Evolutionary conservation across 2,113 vertebrate genomes (phyloP).

Genomic region (Elaphurus davidianus): DNA sequence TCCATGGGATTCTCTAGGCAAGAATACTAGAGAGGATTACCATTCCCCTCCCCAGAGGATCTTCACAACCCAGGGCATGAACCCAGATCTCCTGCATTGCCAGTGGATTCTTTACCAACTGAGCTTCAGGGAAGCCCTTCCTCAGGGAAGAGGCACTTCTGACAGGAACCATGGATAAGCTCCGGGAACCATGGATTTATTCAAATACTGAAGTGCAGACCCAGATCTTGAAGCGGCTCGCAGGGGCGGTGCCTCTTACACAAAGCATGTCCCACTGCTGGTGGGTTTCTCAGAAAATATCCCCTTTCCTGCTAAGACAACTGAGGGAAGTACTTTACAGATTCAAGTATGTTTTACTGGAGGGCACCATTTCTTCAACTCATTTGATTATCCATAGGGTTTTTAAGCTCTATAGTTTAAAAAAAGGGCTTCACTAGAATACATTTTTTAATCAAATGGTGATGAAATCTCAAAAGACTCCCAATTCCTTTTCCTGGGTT

Average conservation of each 20-base stretch:
- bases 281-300: slow-evolving; percentile 39
- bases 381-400: slow-evolving; percentile 78
- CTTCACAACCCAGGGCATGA: background rate
- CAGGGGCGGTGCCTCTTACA: slow-evolving; percentile 39
- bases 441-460: slow-evolving; percentile 69
- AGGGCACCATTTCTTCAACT: slow-evolving; percentile 68
- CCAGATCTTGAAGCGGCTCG: background rate
- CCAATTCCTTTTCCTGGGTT: slow-evolving; percentile 66
- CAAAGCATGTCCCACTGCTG: slow-evolving; percentile 40
- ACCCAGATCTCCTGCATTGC: background rate
- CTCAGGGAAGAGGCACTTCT: background rate
- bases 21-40: background rate
- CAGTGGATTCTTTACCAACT: background rate
- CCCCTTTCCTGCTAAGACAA: slow-evolving; percentile 52
- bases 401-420: slow-evolving; percentile 71
- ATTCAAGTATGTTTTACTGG: slow-evolving; percentile 75
- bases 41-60: background rate
- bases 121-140: background rate
- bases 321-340: slow-evolving; percentile 74
- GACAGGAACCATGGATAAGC: background rate
- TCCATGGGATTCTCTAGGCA: background rate
- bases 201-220: background rate
- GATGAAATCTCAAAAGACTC: slow-evolving; percentile 52
- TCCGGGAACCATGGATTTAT: background rate
- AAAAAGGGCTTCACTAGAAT: slow-evolving; percentile 65